Conservation (phyloP, 2,797 vertebrate genomes). For the Myripristis murdjan region DNA sequence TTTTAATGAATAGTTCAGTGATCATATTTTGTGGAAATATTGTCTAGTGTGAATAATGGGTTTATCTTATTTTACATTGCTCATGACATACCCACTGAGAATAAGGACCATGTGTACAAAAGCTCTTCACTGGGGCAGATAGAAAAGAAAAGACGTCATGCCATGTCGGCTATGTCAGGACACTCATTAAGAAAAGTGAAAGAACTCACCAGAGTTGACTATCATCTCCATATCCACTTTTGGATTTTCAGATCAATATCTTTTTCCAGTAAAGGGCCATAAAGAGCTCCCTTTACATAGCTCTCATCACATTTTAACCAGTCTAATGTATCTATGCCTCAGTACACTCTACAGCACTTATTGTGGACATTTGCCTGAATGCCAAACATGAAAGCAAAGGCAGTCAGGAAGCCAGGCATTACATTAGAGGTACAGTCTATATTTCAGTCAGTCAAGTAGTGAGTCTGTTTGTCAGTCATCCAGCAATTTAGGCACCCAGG, state of each 20-base stretch:
- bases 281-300: slow-evolving; percentile 29
- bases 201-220: slow-evolving; percentile 18
- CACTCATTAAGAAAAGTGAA: slow-evolving; percentile 40
- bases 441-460: too few relatives aligned
- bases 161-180: slow-evolving; percentile 4
- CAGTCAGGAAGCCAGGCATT: slow-evolving; percentile 25
- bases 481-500: slow-evolving; percentile 5
- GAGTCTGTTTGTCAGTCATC: slow-evolving; percentile 30
- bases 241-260: slow-evolving; percentile 16
- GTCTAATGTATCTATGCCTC: slow-evolving; percentile 42
- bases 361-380: slow-evolving; percentile 34
- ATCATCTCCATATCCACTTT: slow-evolving; percentile 8
- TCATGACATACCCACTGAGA: slow-evolving; percentile 55
- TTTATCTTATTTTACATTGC: slow-evolving; percentile 50
- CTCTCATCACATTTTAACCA: slow-evolving; percentile 22
- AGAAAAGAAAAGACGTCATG: background rate
- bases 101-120: slow-evolving; percentile 50
- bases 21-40: slow-evolving; percentile 64
- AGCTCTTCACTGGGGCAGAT: slow-evolving; percentile 28
- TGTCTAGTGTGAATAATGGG: slow-evolving; percentile 54
- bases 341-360: slow-evolving; percentile 14
- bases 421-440: slow-evolving; percentile 35
- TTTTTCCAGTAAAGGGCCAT: background rate
- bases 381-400: background rate
- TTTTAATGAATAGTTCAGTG: slow-evolving; percentile 52